Base-by-base conservation (phyloP, 1,140 invertebrate species). In the Pectinophora gossypiella region DNA sequence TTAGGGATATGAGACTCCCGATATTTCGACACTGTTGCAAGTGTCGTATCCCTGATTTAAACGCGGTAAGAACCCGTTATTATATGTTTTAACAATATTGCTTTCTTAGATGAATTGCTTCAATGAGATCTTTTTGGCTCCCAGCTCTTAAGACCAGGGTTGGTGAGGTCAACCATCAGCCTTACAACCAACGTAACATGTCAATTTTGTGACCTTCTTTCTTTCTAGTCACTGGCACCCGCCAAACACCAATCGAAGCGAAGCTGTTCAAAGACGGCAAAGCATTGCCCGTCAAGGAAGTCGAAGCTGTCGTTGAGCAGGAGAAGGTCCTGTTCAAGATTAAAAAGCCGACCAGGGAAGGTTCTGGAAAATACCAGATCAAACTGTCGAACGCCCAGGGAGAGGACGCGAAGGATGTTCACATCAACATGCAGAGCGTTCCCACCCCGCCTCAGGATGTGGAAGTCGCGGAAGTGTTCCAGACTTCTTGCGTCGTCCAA, bases 261-360 rank as follows among this genome's bases (percentile, higher is more conserved):
- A 97, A 98, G 85, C 73, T 98, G 19, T 85, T 95, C 47, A 96
- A 96, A 68, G 95, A 98, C 77, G 97, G 96, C 2, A 96, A 97
- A 87, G 88, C 93, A 0, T 75, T 98, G 48, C 93, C 94, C 12
- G 81, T 94, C 1, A 97, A 97, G 75, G 96, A 98, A 61, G 93
- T 97, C 12, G 97, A 98, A 76, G 91, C 95, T n/a, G 89, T 95
- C 13, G 92, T 98, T 3, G 91, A 92, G n/a, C 95, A 97, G 61
- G 96, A 97, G 55, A 96, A 97, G 78, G 90, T 97, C 18, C 92
- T 93, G 0, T 96, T 95, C 75, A 98, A 95, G 79, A 92, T 97
- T 61, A 97, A 97, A 70, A 98, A 97, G 83, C 96, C 96, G 1
- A 89, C 91, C 0, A 89, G 95, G 42, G 94, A 95, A 46, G 90